Percentiles rank a stretch among this genome's conserved stretches.
Evolutionary conservation across 1,140 invertebrate genomes (phyloP).

Genomic region (Drosophila subpulchrella): DNA sequence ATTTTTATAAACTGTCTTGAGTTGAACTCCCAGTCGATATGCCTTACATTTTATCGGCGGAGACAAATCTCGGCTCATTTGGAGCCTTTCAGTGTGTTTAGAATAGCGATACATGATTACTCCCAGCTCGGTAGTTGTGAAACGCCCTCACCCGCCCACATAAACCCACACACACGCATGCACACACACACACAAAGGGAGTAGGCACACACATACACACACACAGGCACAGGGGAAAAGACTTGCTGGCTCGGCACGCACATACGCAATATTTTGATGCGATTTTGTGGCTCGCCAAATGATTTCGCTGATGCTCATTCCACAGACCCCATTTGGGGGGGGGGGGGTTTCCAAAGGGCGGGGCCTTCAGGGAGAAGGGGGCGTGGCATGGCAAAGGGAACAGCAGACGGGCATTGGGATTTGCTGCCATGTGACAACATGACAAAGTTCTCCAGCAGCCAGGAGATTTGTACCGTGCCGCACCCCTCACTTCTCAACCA

Average conservation of each 20-base stretch:
- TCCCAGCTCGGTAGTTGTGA: conserved; percentile 36
- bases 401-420: conserved; percentile 25
- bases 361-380: background rate
- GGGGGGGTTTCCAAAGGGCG: background rate
- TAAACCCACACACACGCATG: conserved; percentile 7
- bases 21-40: background rate
- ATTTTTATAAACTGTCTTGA: background rate
- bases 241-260: conserved; percentile 51
- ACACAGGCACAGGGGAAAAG: conserved; percentile 25
- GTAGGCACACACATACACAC: conserved; percentile 4
- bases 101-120: conserved; percentile 41
- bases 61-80: conserved; percentile 37
- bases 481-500: background rate
- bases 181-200: conserved; percentile 2
- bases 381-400: conserved; percentile 6
- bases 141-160: conserved; percentile 32
- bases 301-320: conserved; percentile 62
- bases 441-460: conserved; percentile 33
- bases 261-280: conserved; percentile 76
- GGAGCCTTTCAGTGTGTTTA: conserved; percentile 40
- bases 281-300: conserved; percentile 71
- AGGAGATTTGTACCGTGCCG: background rate
- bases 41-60: conserved; percentile 3
- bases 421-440: conserved; percentile 45
- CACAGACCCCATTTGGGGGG: conserved; percentile 5